Base-by-base conservation (phyloP, 1,140 invertebrate species). In the Penaeus chinensis region DNA sequence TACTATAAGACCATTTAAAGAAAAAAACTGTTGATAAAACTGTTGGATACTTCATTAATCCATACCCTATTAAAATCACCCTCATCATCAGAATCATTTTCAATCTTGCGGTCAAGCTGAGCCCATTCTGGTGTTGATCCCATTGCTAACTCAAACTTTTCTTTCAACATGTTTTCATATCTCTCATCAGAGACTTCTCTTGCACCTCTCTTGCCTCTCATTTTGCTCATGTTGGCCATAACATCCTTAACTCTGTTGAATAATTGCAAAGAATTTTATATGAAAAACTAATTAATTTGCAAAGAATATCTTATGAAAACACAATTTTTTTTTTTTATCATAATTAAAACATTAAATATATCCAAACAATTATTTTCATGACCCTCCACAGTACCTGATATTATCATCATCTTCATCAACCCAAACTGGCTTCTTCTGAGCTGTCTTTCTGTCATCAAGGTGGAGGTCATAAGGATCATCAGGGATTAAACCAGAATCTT, bases 81-180 rank as follows among this genome's bases (percentile, higher is more conserved):
- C 77, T 94, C 93, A n/a, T 92, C 93, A 47, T 92, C 91, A 3
- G 92, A 91, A 13, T 92, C 92, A 22, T 89, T 84, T 78, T 93
- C 91, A 42, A 90, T 84, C 66, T 93, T 92, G 90, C 92, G 92
- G 82, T 93, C 90, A 24, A 96, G 90, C 81, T 94, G 92, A 13
- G 96, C 96, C 96, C 96, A 96, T 91, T 94, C 94, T 18, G 96
- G 96, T 90, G 94, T 95, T 8, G 27, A 77, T 1, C 95, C 95
- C 62, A 95, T 92, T 69, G 95, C 92, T 47, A 93, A 92, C 89
- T 93, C 93, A 91, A 95, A 96, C 90, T 95, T 96, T 37, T 95
- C 94, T 91, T 95, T 93, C 5, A 96, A 92, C 88, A 94, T 93
- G 85, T 95, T 92, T 82, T 93, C 93, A 90, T 96, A 96, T 5